Evolutionary conservation across 2,797 vertebrate species (phyloP).

Genomic region (Rousettus madagascariensis): DNA sequence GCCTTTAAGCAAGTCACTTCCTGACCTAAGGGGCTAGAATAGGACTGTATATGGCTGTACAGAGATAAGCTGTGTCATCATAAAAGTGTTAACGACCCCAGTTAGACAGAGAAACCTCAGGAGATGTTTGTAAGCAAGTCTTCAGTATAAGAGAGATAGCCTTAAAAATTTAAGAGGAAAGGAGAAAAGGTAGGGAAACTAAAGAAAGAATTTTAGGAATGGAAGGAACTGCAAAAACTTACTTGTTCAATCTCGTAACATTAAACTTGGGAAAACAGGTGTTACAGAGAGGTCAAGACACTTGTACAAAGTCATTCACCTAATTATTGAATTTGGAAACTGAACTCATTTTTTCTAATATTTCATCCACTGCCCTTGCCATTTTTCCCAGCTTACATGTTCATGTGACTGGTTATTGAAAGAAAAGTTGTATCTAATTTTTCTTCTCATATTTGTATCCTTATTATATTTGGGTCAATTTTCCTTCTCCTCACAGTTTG

Average conservation of each 20-base stretch:
- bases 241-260: background rate
- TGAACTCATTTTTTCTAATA: background rate
- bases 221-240: background rate
- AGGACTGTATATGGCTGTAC: background rate
- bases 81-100: background rate
- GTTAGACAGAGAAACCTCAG: background rate
- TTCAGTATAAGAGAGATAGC: background rate
- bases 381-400: background rate
- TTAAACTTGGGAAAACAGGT: background rate
- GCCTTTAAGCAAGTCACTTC: background rate
- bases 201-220: background rate
- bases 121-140: background rate
- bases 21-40: background rate
- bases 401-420: background rate
- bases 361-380: background rate
- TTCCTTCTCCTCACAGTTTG: constrained; percentile 10
- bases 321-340: background rate
- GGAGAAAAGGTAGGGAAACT: background rate
- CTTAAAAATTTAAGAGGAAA: background rate
- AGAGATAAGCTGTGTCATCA: background rate
- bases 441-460: constrained; percentile 40
- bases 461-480: constrained; percentile 37
- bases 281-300: background rate
- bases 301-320: background rate
- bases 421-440: background rate